Conservation (phyloP, 92 coral and sea anemone species). For the Zoanthus gigantus region DNA sequence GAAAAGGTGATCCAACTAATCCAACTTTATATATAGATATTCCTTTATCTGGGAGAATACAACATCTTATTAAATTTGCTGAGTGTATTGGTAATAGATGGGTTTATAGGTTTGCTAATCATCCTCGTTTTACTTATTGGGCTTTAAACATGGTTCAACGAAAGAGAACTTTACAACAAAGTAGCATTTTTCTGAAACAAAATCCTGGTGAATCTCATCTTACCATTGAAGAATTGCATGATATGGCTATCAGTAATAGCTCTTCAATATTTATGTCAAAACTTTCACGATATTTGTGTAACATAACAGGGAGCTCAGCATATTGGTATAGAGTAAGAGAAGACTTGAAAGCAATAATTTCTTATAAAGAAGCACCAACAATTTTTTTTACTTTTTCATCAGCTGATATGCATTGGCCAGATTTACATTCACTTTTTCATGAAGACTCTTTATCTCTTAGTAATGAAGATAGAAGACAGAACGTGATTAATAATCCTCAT, state of each 20-base stretch:
- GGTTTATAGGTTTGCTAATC: slow-evolving; percentile 42
- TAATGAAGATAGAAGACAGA: slow-evolving; percentile 37
- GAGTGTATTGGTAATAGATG: slow-evolving; percentile 1
- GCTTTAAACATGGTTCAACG: slow-evolving; percentile 42
- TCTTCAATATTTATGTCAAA: slow-evolving; percentile 40
- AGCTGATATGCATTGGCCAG: slow-evolving; percentile 15
- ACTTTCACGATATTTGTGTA: slow-evolving; percentile 18
- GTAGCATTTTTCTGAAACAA: slow-evolving; percentile 35
- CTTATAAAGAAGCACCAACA: slow-evolving; percentile 37
- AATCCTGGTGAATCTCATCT: slow-evolving; percentile 44
- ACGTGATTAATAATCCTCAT: slow-evolving; percentile 42
- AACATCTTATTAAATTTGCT: background rate
- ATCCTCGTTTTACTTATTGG: slow-evolving; percentile 37
- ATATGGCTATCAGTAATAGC: slow-evolving; percentile 29
- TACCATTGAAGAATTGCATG: slow-evolving; percentile 30
- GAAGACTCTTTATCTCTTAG: slow-evolving; percentile 13
- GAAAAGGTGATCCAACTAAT: slow-evolving; percentile 15
- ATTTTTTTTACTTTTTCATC: slow-evolving; percentile 36
- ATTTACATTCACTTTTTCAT: slow-evolving; percentile 2
- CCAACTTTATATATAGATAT: background rate
- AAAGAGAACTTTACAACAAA: slow-evolving; percentile 36
- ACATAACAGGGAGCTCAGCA: slow-evolving; percentile 33
- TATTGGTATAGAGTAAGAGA: slow-evolving; percentile 3
- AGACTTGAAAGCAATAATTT: slow-evolving; percentile 27
- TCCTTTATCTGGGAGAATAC: background rate